These are phyloP conservation scores for Engystomops pustulosus DNA, from an alignment of 2,113 vertebrate genomes.

Conservation along the genomic window DNA sequence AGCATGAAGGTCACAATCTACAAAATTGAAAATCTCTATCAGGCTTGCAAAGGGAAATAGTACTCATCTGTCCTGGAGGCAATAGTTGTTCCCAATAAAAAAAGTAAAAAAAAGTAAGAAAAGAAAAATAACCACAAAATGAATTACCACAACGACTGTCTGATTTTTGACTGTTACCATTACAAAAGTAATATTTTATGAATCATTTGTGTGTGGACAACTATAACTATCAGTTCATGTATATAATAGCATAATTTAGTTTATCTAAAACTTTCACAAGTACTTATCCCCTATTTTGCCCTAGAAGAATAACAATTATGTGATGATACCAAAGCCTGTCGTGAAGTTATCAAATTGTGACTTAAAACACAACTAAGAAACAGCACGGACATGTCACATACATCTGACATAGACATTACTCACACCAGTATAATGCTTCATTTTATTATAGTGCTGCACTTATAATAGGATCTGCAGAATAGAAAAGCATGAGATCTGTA, in stretches of 20 bases:
- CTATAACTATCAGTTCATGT: not conserved
- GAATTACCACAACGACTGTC: not conserved
- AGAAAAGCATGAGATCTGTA: too few species aligned
- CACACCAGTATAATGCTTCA: too few species aligned
- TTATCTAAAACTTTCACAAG: too few species aligned
- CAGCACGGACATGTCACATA: too few species aligned
- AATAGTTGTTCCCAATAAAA: conserved; percentile 41
- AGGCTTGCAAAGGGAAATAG: conserved; percentile 22
- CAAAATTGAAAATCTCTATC: conserved; percentile 47
- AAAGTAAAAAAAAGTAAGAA: not conserved
- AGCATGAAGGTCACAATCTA: conserved; percentile 51
- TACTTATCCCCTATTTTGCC: too few species aligned
- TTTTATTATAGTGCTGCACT: too few species aligned
- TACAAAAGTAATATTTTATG: conserved; percentile 2
- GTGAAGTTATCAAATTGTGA: too few species aligned
- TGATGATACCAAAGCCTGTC: too few species aligned
- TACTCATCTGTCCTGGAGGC: conserved; percentile 21
- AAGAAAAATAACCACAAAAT: conserved; percentile 19
- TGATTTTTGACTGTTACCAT: not conserved
- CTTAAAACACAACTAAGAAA: too few species aligned
- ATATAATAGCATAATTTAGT: not conserved
- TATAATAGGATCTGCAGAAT: too few species aligned
- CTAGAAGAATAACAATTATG: too few species aligned
- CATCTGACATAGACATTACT: too few species aligned
- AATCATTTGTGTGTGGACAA: not conserved